Evolutionary conservation across 2,888 invertebrate genomes (phyloP), one percentile per base, ranked within the genome.

Genomic region (Resseliella maxima): DNA sequence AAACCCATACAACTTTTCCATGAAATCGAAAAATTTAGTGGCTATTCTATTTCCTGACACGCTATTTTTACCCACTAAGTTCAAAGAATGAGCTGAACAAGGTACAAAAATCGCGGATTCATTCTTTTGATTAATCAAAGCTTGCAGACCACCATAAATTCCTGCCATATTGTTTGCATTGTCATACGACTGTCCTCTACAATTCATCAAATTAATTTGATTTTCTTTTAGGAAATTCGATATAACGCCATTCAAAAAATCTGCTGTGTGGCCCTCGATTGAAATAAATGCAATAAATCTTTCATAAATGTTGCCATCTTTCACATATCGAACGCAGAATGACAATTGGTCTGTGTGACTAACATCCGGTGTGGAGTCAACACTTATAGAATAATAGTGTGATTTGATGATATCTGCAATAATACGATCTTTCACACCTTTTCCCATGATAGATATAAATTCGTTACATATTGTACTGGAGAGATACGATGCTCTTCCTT

Each of bases 341-440:
- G 89, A 88, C 88, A 89, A 88, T 87, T 89, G 89, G 87, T 89
- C 89, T 83, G 88, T 87, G 87, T 89, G 89, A 87, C 89, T 88
- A 50, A 89, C 88, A 88, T 89, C 89, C 87, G 89, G 89, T 87
- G 89, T 89, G 87, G 89, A 89, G 88, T 89, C 89, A 87, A 89
- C 89, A 88, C 88, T 89, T 85, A 89, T 88, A 24, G 89, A 87
- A 86, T 86, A 89, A 87, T 89, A 89, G 87, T 88, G 88, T 86
- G 88, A 88, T 85, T 87, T 86, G 86, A 88, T 88, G 85, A 88
- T 87, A n/a, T 88, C 87, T 31, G 86, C 59, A 15, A 87, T 45
- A 86, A 88, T 87, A 12, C 64, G 86, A 41, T 86, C 59, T 86
- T 81, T 27, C 86, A 89, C 88, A 88, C 87, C 88, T 87, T 88